Percentiles rank a stretch among this genome's conserved stretches.
Conservation (phyloP, 2,797 vertebrate genomes). For the Onychomys leucogaster region DNA sequence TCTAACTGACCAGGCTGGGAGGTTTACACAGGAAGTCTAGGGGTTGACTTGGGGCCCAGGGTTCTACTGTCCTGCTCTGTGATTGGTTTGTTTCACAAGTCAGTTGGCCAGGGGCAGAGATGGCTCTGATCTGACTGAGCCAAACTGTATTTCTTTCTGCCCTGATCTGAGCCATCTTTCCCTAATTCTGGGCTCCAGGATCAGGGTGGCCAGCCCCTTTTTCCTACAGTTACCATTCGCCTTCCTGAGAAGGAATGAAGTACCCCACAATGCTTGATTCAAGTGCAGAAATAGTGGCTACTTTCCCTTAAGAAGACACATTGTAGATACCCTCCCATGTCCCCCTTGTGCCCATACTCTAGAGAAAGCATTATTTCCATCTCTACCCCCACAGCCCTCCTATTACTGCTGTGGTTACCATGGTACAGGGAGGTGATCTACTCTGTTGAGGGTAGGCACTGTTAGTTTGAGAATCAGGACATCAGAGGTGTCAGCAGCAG, state of each 20-base stretch:
- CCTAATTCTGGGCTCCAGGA: too few species aligned
- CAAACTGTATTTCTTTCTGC: too few species aligned
- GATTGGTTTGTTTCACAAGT: too few species aligned
- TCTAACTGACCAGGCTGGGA: too few species aligned
- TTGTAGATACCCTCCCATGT: background rate
- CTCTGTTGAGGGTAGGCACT: background rate
- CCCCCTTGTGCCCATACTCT: background rate
- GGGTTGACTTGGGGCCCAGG: too few species aligned
- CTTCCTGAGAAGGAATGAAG: constrained; percentile 59
- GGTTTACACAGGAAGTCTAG: too few species aligned
- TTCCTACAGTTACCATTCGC: constrained; percentile 91
- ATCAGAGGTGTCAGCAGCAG: background rate
- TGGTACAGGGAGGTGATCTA: background rate
- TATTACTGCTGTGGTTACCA: background rate
- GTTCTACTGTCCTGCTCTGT: too few species aligned
- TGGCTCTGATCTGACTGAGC: too few species aligned
- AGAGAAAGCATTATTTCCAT: background rate
- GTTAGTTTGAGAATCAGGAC: background rate
- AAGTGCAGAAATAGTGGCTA: background rate
- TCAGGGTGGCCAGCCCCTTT: too few species aligned
- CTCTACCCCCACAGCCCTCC: background rate
- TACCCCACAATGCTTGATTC: background rate
- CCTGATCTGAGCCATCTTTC: too few species aligned
- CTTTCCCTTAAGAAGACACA: background rate
- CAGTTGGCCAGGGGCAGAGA: too few species aligned